phyloP scores from a whole-genome alignment of 1,140 invertebrate genomes.

The Philotrypesis tridentata region DNA sequence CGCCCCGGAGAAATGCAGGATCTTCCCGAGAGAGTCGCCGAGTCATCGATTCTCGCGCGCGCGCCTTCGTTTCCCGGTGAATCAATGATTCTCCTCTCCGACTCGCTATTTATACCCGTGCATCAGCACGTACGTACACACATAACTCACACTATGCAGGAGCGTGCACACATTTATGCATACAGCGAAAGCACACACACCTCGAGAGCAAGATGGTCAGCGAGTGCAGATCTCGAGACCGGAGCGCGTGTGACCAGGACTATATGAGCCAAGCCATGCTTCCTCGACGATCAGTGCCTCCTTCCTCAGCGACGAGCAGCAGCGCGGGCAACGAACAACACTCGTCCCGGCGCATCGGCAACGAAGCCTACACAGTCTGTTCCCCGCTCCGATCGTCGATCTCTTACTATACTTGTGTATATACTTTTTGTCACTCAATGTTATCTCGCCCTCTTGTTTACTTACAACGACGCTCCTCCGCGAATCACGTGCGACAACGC shows the following conservation, averaged over 20 bases:
- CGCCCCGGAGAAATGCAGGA: background rate
- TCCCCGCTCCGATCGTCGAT: background rate
- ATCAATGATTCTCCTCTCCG: background rate
- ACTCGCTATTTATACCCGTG: background rate
- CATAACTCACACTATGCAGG: too few relatives aligned
- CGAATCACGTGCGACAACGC: background rate
- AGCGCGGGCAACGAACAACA: background rate
- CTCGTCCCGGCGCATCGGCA: background rate
- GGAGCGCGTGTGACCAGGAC: background rate
- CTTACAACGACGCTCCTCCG: too few relatives aligned
- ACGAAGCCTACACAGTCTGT: background rate
- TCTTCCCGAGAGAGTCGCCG: background rate
- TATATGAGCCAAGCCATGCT: background rate
- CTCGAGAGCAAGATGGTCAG: background rate
- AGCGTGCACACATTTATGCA: too few relatives aligned
- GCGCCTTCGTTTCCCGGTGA: background rate
- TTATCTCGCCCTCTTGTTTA: background rate
- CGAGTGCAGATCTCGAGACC: background rate
- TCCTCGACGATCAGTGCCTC: background rate
- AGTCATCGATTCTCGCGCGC: background rate
- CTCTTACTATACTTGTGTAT: too few relatives aligned
- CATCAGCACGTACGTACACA: too few relatives aligned
- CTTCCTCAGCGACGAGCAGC: background rate
- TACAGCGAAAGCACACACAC: background rate
- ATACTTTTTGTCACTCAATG: too few relatives aligned